These are phyloP conservation scores for Zaprionus gabonicus DNA, from an alignment of 1,140 invertebrate species.

Conservation along the genomic window DNA sequence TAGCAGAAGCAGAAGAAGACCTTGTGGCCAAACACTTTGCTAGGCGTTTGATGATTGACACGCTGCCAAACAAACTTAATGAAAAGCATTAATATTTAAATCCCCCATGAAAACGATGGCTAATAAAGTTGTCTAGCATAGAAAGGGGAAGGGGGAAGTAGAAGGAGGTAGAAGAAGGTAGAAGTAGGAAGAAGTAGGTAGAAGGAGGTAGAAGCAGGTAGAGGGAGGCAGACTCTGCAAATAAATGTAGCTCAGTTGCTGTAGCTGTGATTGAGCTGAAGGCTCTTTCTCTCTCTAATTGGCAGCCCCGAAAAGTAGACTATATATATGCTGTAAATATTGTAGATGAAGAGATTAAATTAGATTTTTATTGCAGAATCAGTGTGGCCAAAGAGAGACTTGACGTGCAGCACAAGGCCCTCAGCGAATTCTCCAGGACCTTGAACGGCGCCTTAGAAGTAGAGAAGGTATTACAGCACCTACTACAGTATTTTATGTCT, in stretches of 20 bases:
- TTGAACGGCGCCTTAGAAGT: no score
- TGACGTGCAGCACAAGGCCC: no score
- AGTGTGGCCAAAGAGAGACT: no score
- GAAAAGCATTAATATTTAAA: slow-evolving; percentile 65
- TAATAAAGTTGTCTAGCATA: slow-evolving; percentile 30
- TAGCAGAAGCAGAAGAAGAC: background rate
- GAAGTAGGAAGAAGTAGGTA: no score
- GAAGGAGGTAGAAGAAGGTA: no score
- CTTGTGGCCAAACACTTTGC: slow-evolving; percentile 1
- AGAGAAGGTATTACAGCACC: no score
- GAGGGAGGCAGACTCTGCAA: background rate
- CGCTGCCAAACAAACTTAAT: slow-evolving; percentile 57
- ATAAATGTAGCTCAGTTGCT: background rate
- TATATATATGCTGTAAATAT: background rate
- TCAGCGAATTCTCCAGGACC: no score
- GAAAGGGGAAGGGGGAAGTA: background rate
- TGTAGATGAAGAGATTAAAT: no score
- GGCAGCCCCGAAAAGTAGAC: background rate
- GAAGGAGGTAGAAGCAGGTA: no score
- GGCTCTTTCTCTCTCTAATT: background rate
- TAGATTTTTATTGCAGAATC: no score
- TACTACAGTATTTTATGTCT: no score
- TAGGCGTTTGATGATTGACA: slow-evolving; percentile 51
- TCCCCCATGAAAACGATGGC: slow-evolving; percentile 23
- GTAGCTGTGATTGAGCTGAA: background rate